Evolutionary conservation across 2,113 vertebrate species (phyloP).

Genomic region (Miniopterus natalensis): DNA sequence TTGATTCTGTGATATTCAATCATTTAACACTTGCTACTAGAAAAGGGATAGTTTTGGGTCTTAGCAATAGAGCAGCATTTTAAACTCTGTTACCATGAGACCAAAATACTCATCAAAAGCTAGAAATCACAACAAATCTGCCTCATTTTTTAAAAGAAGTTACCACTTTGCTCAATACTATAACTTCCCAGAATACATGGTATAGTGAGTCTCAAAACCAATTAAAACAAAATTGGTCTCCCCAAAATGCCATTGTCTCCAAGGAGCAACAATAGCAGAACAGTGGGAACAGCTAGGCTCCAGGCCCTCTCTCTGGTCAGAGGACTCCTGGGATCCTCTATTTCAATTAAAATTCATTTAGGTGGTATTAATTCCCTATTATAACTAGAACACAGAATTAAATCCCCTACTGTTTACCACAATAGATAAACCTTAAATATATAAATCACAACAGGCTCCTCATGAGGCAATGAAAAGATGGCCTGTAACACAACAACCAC

Average conservation of each 20-base stretch:
- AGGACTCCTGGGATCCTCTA: background rate
- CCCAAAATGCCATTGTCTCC: background rate
- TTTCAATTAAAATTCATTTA: constrained; percentile 41
- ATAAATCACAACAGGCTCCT: constrained; percentile 8
- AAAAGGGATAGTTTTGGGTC: background rate
- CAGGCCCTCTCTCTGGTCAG: background rate
- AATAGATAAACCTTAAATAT: constrained; percentile 46
- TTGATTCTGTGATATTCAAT: constrained; percentile 20
- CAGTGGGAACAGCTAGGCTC: background rate
- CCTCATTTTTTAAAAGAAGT: background rate
- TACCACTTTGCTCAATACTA: background rate
- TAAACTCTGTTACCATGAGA: constrained; percentile 26
- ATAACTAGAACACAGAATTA: constrained; percentile 46
- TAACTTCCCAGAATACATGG: constrained; percentile 13
- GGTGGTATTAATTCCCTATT: background rate
- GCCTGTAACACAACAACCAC: background rate
- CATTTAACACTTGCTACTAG: constrained; percentile 34
- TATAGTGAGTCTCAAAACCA: constrained; percentile 20
- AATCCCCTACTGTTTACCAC: background rate
- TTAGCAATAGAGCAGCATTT: background rate
- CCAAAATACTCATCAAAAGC: constrained; percentile 51
- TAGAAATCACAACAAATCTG: constrained; percentile 51
- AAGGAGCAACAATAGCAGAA: background rate
- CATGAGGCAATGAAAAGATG: background rate
- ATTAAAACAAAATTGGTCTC: constrained; percentile 52